Percentiles rank a stretch among this genome's conserved stretches.
phyloP scores from a whole-genome alignment of 2,888 invertebrate genomes.

The Dusona sp. region DNA sequence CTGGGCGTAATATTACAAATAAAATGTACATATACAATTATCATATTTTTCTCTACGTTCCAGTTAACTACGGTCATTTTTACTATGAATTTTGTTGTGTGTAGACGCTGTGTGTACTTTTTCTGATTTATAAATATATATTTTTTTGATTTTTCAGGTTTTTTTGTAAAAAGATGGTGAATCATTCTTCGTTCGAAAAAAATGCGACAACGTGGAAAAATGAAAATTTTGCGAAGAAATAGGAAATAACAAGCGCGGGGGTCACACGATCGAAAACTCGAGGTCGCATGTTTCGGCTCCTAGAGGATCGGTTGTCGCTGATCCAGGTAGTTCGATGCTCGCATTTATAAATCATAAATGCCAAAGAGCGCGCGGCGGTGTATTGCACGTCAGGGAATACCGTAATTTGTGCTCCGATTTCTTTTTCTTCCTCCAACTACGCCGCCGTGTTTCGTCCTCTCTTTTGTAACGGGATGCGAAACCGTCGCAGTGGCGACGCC shows the following conservation, averaged over 20 bases:
- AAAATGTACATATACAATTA: no score
- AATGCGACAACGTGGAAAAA: not conserved
- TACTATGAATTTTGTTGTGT: no score
- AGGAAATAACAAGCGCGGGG: not conserved
- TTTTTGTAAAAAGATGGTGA: not conserved
- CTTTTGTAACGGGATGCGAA: slow-evolving; percentile 65
- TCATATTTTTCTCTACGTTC: no score
- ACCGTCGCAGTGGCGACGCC: slow-evolving; percentile 43
- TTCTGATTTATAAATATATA: not conserved
- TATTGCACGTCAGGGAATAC: slow-evolving; percentile 57
- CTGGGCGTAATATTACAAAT: no score
- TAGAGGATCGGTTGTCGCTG: slow-evolving; percentile 7
- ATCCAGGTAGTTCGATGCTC: slow-evolving; percentile 27
- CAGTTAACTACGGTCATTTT: no score
- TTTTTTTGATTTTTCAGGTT: not conserved
- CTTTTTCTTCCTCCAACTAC: slow-evolving; percentile 21
- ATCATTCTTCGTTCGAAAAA: not conserved
- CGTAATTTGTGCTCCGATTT: slow-evolving; percentile 69
- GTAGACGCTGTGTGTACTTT: no score
- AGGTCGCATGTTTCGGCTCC: slow-evolving; percentile 72
- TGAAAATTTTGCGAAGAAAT: not conserved
- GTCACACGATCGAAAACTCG: not conserved
- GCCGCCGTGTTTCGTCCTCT: slow-evolving; percentile 36
- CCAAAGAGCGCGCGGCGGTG: slow-evolving; percentile 51
- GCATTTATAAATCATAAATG: slow-evolving; percentile 66